Base-by-base conservation (phyloP, 1,140 invertebrate genomes). In the Pseudomyrmex concolor region DNA sequence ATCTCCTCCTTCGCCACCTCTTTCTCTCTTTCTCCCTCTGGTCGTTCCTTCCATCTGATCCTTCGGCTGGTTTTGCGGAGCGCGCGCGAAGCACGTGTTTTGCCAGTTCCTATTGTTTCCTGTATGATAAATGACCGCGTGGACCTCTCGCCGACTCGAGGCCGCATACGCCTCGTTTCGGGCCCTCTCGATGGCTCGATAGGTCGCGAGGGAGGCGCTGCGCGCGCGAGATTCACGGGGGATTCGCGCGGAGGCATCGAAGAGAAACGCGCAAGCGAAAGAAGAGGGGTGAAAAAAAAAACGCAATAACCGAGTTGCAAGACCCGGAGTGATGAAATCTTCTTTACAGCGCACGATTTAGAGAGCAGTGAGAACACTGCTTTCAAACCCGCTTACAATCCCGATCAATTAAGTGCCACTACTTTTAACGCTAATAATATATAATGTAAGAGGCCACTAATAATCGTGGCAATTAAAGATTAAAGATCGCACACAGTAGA, bases 31-130 rank as follows among this genome's bases (percentile, higher is more conserved):
- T 34, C 34, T 34, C 34, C 34, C 5, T 34, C 34, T 34, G 4
- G 34, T 34, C 34, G 34, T 34, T 17, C 51, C n/a, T 45, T 64
- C 13, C 63, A 50, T 81, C 43, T 15, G 17, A 57, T 70, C 17
- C 70, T 80, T 77, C 68, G 84, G 73, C 73, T 77, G 86, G 88
- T 85, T 89, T 89, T 89, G 86, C 84, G 55, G 87, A 84, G 85
- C 84, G 87, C 88, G 93, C 90, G 92, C 93, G 92, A 94, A 94
- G 93, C 93, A 94, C 93, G 93, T 94, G 93, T 94, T 94, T 94
- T 93, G 93, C 93, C 93, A 93, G 93, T 94, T 94, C 90, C 93
- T 93, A 94, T 94, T 94, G 93, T 94, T 94, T 94, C 87, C 93
- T 94, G 88, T 94, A 94, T 94, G 93, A 94, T 94, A 93, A 94